phyloP scores from a whole-genome alignment of 23 tunicate genomes.

The Diplosoma virens region DNA sequence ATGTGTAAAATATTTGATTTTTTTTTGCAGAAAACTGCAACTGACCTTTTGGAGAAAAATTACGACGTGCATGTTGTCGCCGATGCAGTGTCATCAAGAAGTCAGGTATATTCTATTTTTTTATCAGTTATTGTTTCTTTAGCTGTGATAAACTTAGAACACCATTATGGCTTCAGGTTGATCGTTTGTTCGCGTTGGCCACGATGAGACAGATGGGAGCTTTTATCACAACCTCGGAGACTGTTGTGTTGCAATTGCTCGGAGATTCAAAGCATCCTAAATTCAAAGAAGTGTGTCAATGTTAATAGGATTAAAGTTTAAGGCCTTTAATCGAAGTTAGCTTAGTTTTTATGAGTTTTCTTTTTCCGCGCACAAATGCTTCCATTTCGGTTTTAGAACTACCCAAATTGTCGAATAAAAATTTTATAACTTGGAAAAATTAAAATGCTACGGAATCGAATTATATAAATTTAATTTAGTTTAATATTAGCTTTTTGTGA shows the following conservation, averaged over 20 bases:
- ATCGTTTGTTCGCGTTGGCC: constrained; percentile 71
- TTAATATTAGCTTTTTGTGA: too few relatives aligned
- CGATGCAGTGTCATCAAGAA: constrained; percentile 90
- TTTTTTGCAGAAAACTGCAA: constrained; percentile 53
- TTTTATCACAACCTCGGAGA: constrained; percentile 81
- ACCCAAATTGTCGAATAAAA: too few relatives aligned
- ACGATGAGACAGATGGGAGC: constrained; percentile 98
- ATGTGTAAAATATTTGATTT: neutral
- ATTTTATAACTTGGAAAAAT: too few relatives aligned
- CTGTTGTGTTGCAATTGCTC: constrained; percentile 74
- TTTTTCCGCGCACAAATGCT: too few relatives aligned
- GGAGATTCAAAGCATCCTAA: constrained; percentile 91
- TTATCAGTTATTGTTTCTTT: neutral
- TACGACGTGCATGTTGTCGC: constrained; percentile 94
- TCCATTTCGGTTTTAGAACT: too few relatives aligned
- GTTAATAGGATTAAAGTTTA: too few relatives aligned
- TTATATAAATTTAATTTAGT: too few relatives aligned
- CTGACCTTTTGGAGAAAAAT: constrained; percentile 66
- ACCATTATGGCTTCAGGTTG: constrained; percentile 36
- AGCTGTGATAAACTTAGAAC: neutral
- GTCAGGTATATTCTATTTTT: constrained; percentile 34
- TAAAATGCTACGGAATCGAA: too few relatives aligned
- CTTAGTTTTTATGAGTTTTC: too few relatives aligned
- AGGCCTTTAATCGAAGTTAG: too few relatives aligned
- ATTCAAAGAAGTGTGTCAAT: constrained; percentile 46